Percentiles rank a stretch among this genome's conserved stretches.
These are phyloP conservation scores for Aporophyla nigra DNA, from an alignment of 2,888 invertebrate species.

Conservation along the genomic window DNA sequence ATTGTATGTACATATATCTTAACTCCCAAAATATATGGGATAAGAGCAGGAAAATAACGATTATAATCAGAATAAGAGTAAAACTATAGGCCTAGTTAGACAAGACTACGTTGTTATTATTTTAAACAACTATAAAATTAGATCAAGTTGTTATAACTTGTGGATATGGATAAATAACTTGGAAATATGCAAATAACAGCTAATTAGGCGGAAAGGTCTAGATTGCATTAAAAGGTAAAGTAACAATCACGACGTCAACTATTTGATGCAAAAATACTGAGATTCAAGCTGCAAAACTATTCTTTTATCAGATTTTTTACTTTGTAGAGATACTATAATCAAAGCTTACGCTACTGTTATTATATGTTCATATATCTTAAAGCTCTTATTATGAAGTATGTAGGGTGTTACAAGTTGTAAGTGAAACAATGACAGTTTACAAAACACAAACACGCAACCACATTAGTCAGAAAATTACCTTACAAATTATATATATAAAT, in stretches of 20 bases:
- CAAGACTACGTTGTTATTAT: too few relatives aligned
- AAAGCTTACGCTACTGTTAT: not conserved
- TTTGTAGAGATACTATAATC: not conserved
- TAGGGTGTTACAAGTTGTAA: not conserved
- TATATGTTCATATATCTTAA: too few relatives aligned
- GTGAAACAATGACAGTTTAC: not conserved
- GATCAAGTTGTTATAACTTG: not conserved
- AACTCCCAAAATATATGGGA: too few relatives aligned
- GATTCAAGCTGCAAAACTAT: too few relatives aligned
- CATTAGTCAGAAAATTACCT: not conserved
- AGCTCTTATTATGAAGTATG: not conserved
- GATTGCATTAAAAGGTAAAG: not conserved
- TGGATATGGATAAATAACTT: slow-evolving; percentile 3
- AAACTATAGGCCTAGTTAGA: not conserved
- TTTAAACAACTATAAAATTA: not conserved
- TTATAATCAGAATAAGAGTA: not conserved
- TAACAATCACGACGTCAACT: not conserved
- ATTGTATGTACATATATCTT: too few relatives aligned
- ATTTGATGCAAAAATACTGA: not conserved
- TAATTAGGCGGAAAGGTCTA: not conserved
- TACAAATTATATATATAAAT: not conserved
- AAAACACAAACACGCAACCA: not conserved
- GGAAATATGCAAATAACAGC: slow-evolving; percentile 8
- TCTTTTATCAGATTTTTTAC: not conserved
- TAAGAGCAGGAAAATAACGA: not conserved